Percentiles rank a stretch among this genome's conserved stretches.
These are phyloP conservation scores for Sialis lutaria DNA, from an alignment of 2,888 invertebrate genomes.

Conservation along the genomic window DNA sequence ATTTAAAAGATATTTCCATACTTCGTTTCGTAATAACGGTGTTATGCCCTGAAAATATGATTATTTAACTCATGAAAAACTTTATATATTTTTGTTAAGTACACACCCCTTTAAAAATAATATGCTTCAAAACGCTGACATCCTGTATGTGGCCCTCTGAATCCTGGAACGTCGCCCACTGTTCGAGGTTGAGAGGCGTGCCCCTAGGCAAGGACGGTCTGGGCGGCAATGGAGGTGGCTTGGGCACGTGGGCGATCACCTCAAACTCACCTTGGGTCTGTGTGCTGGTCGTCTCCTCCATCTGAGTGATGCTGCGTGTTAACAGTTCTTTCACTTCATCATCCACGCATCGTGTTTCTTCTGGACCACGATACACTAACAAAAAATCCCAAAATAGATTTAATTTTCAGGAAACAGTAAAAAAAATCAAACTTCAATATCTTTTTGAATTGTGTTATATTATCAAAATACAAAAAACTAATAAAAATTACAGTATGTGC, in stretches of 20 bases:
- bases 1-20: conserved; percentile 90
- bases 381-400: no score
- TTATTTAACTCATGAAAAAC: conserved; percentile 2
- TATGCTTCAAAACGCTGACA: conserved; percentile 58
- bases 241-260: conserved; percentile 43
- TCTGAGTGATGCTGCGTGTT: conserved; percentile 32
- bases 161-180: conserved; percentile 71
- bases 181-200: conserved; percentile 50
- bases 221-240: conserved; percentile 54
- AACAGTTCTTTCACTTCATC: conserved; percentile 45
- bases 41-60: conserved; percentile 49
- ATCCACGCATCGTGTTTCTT: conserved; percentile 36
- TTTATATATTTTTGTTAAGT: conserved; percentile 5
- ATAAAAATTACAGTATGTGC: no score
- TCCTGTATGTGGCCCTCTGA: conserved; percentile 65
- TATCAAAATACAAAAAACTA: no score
- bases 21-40: conserved; percentile 55
- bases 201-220: conserved; percentile 53
- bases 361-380: conserved; percentile 43
- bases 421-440: no score
- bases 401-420: no score
- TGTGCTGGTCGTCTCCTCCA: conserved; percentile 27
- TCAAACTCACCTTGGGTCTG: conserved; percentile 53
- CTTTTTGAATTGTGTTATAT: no score
- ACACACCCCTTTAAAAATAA: conserved; percentile 82